Base-by-base conservation (phyloP, 2,888 invertebrate species). In the Euplagia quadripunctaria region DNA sequence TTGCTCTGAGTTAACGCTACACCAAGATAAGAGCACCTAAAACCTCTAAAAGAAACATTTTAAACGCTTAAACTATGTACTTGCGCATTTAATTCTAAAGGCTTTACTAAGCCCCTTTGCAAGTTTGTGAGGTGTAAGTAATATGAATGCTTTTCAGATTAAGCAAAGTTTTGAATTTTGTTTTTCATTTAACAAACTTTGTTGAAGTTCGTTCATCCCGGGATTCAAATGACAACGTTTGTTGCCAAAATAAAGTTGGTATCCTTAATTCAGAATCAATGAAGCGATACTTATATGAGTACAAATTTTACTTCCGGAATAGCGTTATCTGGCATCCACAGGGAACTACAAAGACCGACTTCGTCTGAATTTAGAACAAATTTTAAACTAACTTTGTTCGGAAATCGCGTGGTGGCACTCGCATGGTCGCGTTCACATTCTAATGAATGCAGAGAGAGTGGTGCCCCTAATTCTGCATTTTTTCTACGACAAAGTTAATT, bases 351-450 rank as follows among this genome's bases (percentile, higher is more conserved):
- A 85, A 83, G 83, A 86, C 81, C 76, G 83, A 87, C 85, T 87
- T 87, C 80, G 85, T 87, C 86, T 84, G 87, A 88, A 88, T 89
- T 88, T 86, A 83, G 81, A 88, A 87, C 87, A 88, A 87, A 89
- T 89, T 90, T 89, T 87, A 86, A 89, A 89, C 85, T 86, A 87
- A 89, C 84, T 89, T 86, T 80, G 86, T 88, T 90, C 83, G 84
- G 85, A 85, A 89, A 89, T 88, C 85, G 85, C 82, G 82, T 78
- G 80, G 85, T 82, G 80, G 82, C 83, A 82, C 77, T 86, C 81
- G 85, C 82, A 86, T 85, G 90, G 88, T 81, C 80, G 84, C 81
- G 80, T 86, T 86, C 85, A 83, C 83, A 88, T 86, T 87, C 85
- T 85, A 81, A 78, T 83, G 80, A 84, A 86, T 86, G 85, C 82